Base-by-base conservation (phyloP, 2,797 vertebrate genomes). In the Aphelocoma californica region DNA sequence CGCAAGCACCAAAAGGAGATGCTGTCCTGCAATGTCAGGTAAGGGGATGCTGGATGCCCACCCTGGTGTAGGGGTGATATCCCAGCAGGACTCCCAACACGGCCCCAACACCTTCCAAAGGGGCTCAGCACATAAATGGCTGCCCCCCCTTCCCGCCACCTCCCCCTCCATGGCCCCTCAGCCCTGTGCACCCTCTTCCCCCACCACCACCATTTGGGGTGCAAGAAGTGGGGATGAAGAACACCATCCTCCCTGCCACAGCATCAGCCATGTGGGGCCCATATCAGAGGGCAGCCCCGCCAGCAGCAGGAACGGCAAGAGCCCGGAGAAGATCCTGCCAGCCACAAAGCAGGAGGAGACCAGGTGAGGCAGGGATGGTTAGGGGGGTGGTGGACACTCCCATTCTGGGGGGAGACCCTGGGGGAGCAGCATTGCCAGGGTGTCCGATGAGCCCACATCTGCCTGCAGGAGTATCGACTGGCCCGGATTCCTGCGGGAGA, bases 21-120 rank as follows among this genome's bases (percentile, higher is more conserved):
- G 0, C 97, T 98, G n/a, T 99, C 99, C 84, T 99, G 99, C 97
- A 99, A 97, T 0, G 98, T 99, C 98, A 99, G 99, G 99, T 99
- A 89, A 86, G 31, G 31, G 18, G 9, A n/a, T 12, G 1, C 32
- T 32, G 16, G 9, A n/a, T 12, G 1, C 32, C 38, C 5, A 1
- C 12, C 19, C 20, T 4, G 15, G 11, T 32, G 3, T 1, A 8
- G 19, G 38, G 31, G 18, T 18, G 24, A 62, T n/a, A 50, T 7
- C 24, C 48, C 20, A 32, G 36, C 9, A 0, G 8, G 19, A 17
- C 8, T 45, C 29, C 78, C 1, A 0, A 1, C 20, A 40, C 19
- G 5, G 4, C 21, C 50, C 45, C 34, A 48, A 16, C 31, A 40
- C 32, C 26, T 57, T 5, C 9, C 2, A 0, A 29, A 58, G 28